Evolutionary conservation across 2,797 vertebrate species (phyloP).

Genomic region (Darevskia mixta): DNA sequence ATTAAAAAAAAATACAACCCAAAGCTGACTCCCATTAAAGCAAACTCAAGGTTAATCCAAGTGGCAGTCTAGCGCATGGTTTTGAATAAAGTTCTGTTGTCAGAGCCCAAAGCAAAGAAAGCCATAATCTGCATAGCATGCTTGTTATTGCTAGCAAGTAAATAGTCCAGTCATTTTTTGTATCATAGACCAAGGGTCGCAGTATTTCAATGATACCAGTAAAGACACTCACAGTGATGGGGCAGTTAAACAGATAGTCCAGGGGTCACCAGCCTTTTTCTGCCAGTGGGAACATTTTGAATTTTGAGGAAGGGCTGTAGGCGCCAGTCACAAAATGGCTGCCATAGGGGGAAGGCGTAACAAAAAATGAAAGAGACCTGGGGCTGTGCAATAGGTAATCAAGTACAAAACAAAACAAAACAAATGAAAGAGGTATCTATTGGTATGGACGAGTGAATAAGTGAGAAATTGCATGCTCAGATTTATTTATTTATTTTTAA

Average conservation of each 20-base stretch:
- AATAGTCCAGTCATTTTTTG: background rate
- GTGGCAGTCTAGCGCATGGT: background rate
- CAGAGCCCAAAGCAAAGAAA: background rate
- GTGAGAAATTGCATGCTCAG: background rate
- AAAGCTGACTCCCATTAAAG: background rate
- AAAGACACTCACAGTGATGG: background rate
- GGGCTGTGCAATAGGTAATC: background rate
- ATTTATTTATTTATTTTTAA: background rate
- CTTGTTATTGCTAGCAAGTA: background rate
- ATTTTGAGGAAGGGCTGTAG: no score
- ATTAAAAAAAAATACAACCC: background rate
- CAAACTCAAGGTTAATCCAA: background rate
- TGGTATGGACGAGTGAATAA: background rate
- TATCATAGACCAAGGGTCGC: background rate
- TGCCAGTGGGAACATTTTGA: no score
- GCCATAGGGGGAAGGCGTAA: no score
- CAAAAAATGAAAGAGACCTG: no score
- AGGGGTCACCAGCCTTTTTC: no score
- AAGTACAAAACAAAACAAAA: background rate
- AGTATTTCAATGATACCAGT: background rate
- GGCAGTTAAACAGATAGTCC: background rate
- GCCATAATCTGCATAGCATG: background rate
- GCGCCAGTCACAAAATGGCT: no score
- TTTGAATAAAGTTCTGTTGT: background rate
- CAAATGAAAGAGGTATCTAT: background rate